Evolutionary conservation across 1,140 invertebrate genomes (phyloP).

Genomic region (Arion vulgaris): DNA sequence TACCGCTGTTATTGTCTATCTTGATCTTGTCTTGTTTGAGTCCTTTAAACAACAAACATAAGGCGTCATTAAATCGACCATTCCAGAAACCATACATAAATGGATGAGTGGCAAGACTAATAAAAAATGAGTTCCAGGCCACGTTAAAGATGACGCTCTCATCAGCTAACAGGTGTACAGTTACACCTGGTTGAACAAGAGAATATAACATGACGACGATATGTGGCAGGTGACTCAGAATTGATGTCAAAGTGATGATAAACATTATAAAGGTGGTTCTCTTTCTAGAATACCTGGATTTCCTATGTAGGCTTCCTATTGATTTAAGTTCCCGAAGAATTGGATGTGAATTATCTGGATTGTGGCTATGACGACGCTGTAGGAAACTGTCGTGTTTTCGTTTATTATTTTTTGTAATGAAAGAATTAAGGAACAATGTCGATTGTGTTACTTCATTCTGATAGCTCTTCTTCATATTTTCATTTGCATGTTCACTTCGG

Average conservation of each 20-base stretch:
- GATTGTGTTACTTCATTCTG: background rate
- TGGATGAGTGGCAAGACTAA: constrained; percentile 56
- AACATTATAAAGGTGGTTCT: constrained; percentile 52
- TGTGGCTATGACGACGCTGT: background rate
- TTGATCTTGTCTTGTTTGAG: background rate
- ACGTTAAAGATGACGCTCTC: constrained; percentile 31
- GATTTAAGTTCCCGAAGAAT: constrained; percentile 9
- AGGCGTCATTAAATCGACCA: constrained; percentile 49
- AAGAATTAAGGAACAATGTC: constrained; percentile 33
- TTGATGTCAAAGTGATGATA: constrained; percentile 49
- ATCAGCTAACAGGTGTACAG: constrained; percentile 9
- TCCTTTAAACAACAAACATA: constrained; percentile 28
- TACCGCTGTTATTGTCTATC: background rate
- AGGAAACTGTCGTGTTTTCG: constrained; percentile 9
- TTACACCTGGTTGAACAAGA: constrained; percentile 31
- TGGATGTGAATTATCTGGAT: background rate
- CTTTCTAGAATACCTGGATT: constrained; percentile 32
- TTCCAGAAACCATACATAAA: constrained; percentile 60
- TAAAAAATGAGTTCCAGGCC: constrained; percentile 53
- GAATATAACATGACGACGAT: constrained; percentile 41
- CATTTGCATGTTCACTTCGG: background rate
- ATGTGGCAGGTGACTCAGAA: constrained; percentile 52
- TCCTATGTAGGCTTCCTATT: constrained; percentile 24
- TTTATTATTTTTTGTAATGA: constrained; percentile 19
- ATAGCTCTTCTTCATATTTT: background rate